Base-by-base conservation (phyloP, 2,888 invertebrate species). In the Bhutanitis thaidina region DNA sequence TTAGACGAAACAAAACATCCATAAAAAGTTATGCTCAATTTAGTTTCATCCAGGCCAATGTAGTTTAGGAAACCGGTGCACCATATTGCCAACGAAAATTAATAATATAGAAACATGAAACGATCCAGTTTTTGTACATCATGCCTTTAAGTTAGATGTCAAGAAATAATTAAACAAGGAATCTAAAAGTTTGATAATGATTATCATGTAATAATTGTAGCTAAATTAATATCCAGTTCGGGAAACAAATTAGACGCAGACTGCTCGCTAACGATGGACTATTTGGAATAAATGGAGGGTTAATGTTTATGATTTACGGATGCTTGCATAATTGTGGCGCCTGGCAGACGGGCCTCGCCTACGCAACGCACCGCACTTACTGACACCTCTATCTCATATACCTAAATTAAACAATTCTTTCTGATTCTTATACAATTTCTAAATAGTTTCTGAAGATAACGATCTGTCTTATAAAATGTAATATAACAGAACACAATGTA, bases 271-370 rank as follows among this genome's bases (percentile, higher is more conserved):
- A 89, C 85, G 88, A 88, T 85, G 79, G 85, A 87, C 88, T 84
- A 88, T 89, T 89, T 82, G 85, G 83, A 84, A 87, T 88, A 88
- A 89, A 89, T 88, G 86, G 88, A 69, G 87, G 87, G 85, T 82
- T 85, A 86, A 86, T 89, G 88, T 87, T 88, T 89, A 89, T 89
- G 89, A 89, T 89, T 88, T 86, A 89, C 88, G 86, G 82, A 76
- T 80, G 81, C 74, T 74, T 71, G 78, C 77, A 77, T 87, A 86
- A 86, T 86, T 84, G 82, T 78, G 88, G 88, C 87, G 88, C 86
- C 88, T 69, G 77, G 61, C 74, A 71, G 87, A 74, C 87, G 85
- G 74, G 67, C 62, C 65, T 62, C 71, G 71, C 67, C 61, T 58
- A 57, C 60, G 54, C 61, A 60, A 53, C 63, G 16, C 38, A 15